Evolutionary conservation across 2,888 invertebrate genomes (phyloP).

Genomic region (Archaeoteleia sp.): DNA sequence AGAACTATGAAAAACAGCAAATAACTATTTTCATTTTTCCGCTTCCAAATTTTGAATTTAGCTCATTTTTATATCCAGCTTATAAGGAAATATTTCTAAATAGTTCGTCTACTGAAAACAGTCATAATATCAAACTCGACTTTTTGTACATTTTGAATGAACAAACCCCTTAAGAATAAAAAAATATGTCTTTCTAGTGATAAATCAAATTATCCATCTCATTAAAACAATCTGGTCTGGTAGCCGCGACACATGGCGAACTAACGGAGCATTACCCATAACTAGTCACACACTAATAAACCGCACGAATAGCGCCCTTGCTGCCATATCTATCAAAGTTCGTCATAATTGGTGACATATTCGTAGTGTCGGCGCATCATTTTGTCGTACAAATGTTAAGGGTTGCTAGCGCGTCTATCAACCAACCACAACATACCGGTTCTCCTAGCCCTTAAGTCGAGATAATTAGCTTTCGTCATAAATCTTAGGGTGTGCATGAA

Average conservation of each 20-base stretch:
- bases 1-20: no score
- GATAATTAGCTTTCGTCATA: constrained; percentile 66
- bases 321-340: constrained; percentile 60
- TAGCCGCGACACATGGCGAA: constrained; percentile 42
- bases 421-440: constrained; percentile 56
- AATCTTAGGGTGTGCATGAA: constrained; percentile 53
- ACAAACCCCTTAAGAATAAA: no score
- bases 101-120: no score
- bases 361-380: constrained; percentile 47
- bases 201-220: constrained; percentile 10
- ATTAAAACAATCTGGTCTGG: constrained; percentile 17
- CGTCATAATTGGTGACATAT: constrained; percentile 65
- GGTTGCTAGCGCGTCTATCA: constrained; percentile 51
- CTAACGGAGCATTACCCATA: constrained; percentile 46
- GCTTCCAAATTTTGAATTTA: no score
- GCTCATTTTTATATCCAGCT: no score
- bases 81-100: no score
- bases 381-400: constrained; percentile 45
- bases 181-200: no score
- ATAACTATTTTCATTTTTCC: no score
- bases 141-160: no score
- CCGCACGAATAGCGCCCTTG: constrained; percentile 50
- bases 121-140: no score
- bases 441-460: constrained; percentile 50
- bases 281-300: constrained; percentile 55